Evolutionary conservation across 2,113 vertebrate species (phyloP), one percentile per base, ranked within the genome.

Genomic region (Phalacrocorax aristotelis): DNA sequence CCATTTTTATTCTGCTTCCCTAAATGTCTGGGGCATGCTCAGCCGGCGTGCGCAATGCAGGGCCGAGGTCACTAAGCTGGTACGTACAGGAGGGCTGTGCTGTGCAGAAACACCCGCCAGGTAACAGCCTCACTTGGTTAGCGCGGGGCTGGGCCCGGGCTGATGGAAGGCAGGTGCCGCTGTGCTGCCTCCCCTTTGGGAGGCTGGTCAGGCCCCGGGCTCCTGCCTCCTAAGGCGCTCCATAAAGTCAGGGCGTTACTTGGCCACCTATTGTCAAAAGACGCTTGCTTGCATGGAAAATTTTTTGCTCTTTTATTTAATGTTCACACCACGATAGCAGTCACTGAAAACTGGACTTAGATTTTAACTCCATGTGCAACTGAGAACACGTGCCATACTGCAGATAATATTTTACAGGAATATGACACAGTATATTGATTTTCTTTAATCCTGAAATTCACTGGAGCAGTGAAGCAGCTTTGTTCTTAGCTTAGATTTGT

Each of bases 401-500:
- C 65, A 74, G 87, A 32, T 83, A 60, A 48, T 62, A 79, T 94
- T 90, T 92, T 87, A 64, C 92, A 91, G 51, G 36, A 57, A 34
- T 71, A 71, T n/a, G 69, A 38, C 34, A 65, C 10, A 52, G 11
- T 40, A 21, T 42, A 79, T 71, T 88, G 74, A 88, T 96, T 95
- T 97, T 65, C 69, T 94, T 88, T 49, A 38, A 57, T 95, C 51
- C 72, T 86, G 68, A 88, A 88, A 61, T 95, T 61, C 44, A 40
- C 49, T 71, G 42, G 49, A 91, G 78, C 19, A 86, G 81, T 42
- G 40, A 21, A 70, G 19, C 42, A 89, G 44, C 71, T 97, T 97
- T 89, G 92, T 97, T 97, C 92, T 96, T 96, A 93, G 62, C 87
- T 91, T 74, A 44, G 75, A 94, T 90, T 76, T 91, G 87, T 96